A percentile compares a stretch with the other conserved stretches of the same genome.
These are phyloP conservation scores for Leucopsar rothschildi DNA, from an alignment of 2,113 vertebrate genomes.

Conservation along the genomic window DNA sequence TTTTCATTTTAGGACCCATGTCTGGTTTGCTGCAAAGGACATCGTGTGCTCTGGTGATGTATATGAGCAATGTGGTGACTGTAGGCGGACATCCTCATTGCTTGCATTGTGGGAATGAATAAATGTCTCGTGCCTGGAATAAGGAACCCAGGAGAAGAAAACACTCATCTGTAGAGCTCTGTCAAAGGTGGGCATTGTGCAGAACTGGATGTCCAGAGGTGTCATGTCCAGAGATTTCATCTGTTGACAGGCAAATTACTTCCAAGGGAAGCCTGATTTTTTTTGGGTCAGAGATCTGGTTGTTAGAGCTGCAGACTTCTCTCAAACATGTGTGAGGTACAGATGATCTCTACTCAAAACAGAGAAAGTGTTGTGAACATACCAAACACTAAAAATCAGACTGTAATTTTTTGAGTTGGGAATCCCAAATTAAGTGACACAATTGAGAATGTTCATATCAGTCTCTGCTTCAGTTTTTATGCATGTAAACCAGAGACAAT, in stretches of 20 bases:
- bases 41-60: background rate
- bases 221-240: background rate
- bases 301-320: background rate
- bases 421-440: background rate
- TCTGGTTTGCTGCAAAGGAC: background rate
- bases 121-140: background rate
- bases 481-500: background rate
- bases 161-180: background rate
- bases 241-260: background rate
- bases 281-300: background rate
- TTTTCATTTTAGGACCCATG: background rate
- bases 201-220: background rate
- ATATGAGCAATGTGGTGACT: background rate
- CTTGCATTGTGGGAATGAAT: background rate
- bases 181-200: background rate
- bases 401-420: background rate
- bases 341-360: background rate
- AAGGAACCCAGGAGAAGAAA: background rate
- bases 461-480: background rate
- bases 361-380: background rate
- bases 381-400: background rate
- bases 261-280: background rate
- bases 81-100: background rate
- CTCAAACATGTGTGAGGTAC: background rate
- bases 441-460: background rate